phyloP scores from a whole-genome alignment of 2,888 invertebrate species.

The Trichogramma evanescens region DNA sequence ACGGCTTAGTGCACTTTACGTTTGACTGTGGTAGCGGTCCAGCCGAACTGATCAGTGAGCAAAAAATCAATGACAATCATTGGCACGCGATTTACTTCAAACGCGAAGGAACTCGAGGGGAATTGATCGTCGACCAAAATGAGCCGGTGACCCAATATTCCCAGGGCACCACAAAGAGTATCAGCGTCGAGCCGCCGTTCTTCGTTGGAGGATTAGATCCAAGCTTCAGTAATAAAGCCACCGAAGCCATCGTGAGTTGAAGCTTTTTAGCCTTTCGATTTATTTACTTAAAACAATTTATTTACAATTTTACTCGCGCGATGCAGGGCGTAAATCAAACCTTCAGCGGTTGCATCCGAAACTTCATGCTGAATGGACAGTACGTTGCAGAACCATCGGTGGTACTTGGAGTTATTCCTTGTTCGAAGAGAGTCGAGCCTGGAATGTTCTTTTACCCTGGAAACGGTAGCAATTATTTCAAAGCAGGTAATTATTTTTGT shows the following conservation, averaged over 20 bases:
- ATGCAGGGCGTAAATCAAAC: conserved; percentile 57
- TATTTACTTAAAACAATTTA: conserved; percentile 2
- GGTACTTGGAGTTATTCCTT: conserved; percentile 64
- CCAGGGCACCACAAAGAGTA: conserved; percentile 47
- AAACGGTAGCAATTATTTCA: conserved; percentile 65
- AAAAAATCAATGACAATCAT: conserved; percentile 61
- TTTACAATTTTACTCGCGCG: conserved; percentile 17
- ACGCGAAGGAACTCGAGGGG: conserved; percentile 58
- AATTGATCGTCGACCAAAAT: conserved; percentile 61
- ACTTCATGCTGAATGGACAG: conserved; percentile 65
- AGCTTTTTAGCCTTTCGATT: background rate
- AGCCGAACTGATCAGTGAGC: conserved; percentile 53
- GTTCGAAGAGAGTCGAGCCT: conserved; percentile 68
- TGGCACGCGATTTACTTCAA: conserved; percentile 75
- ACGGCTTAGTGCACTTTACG: conserved; percentile 66
- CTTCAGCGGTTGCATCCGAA: conserved; percentile 78
- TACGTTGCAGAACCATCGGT: conserved; percentile 56
- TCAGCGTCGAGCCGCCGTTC: conserved; percentile 64
- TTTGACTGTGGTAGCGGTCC: conserved; percentile 69
- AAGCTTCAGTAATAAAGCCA: conserved; percentile 41
- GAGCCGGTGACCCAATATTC: conserved; percentile 53
- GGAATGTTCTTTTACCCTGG: conserved; percentile 80
- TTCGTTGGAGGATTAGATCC: conserved; percentile 71
- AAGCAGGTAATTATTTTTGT: conserved; percentile 50
- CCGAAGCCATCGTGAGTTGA: conserved; percentile 32